Percentiles rank a stretch among this genome's conserved stretches.
Conservation (phyloP, 1,140 invertebrate genomes). For the Euwallacea similis region DNA sequence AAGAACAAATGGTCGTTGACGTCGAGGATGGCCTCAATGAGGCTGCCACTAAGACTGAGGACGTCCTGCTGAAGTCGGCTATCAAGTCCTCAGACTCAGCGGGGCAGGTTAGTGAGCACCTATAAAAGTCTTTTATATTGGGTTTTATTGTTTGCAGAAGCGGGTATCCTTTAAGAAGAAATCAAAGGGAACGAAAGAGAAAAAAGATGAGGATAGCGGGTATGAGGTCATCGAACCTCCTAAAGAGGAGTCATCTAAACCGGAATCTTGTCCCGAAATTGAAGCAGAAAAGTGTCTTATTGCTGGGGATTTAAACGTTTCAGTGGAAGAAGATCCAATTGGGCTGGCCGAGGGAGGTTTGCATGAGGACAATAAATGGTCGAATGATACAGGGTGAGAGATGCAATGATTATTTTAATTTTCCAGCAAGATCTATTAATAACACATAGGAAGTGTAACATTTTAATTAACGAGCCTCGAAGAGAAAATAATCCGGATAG, state of each 20-base stretch:
- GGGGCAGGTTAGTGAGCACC: constrained; percentile 42
- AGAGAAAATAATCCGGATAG: too few relatives aligned
- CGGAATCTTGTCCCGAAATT: too few relatives aligned
- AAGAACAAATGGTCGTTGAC: constrained; percentile 41
- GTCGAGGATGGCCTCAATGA: constrained; percentile 41
- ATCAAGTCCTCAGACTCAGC: constrained; percentile 34
- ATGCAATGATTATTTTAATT: too few relatives aligned
- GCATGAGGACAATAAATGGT: constrained; percentile 45
- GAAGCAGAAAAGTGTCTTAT: neutral
- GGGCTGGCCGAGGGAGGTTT: constrained; percentile 48
- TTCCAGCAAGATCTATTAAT: too few relatives aligned
- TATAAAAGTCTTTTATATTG: neutral
- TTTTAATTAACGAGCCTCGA: too few relatives aligned
- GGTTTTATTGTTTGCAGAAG: constrained; percentile 43
- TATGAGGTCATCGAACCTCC: constrained; percentile 53
- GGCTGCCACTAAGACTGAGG: constrained; percentile 17
- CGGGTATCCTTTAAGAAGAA: constrained; percentile 53
- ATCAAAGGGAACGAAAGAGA: constrained; percentile 42
- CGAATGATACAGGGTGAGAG: constrained; percentile 43
- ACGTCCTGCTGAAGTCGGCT: constrained; percentile 34
- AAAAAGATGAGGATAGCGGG: constrained; percentile 56
- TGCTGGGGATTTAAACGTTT: constrained; percentile 38
- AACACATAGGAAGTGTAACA: too few relatives aligned
- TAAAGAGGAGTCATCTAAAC: constrained; percentile 36
- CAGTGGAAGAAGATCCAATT: constrained; percentile 45